Percentiles rank a stretch among this genome's conserved stretches.
These are phyloP conservation scores for Elegia similella DNA, from an alignment of 2,888 invertebrate species.

Conservation along the genomic window DNA sequence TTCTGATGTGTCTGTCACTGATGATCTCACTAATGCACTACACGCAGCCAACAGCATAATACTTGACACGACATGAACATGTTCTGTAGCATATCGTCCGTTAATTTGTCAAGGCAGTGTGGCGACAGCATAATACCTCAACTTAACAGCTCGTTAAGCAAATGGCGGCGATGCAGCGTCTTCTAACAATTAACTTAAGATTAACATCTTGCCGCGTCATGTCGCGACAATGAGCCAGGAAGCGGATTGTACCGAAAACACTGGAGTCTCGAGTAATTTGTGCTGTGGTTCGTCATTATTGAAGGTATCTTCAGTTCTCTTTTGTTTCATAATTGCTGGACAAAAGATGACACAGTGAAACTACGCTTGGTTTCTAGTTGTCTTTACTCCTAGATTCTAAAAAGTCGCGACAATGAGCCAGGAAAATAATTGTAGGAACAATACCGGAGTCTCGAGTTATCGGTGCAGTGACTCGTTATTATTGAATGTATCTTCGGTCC, in stretches of 20 bases:
- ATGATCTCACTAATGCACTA: too few species aligned
- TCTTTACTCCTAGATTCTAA: too few species aligned
- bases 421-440: conserved; percentile 16
- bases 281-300: conserved; percentile 19
- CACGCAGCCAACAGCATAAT: neutral
- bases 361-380: too few species aligned
- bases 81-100: conserved; percentile 24
- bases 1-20: neutral
- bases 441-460: conserved; percentile 19
- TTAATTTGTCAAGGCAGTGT: conserved; percentile 29
- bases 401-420: conserved; percentile 43
- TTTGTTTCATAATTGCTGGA: neutral
- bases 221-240: conserved; percentile 40
- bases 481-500: neutral
- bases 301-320: neutral
- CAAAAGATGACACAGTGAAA: neutral
- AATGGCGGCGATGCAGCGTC: conserved; percentile 44
- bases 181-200: conserved; percentile 63
- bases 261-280: conserved; percentile 20
- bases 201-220: conserved; percentile 57
- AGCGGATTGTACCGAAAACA: conserved; percentile 17
- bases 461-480: conserved; percentile 20
- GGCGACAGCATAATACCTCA: conserved; percentile 50
- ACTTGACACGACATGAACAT: conserved; percentile 4
- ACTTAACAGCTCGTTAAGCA: conserved; percentile 67